Base-by-base conservation (phyloP, 92 coral and sea anemone species). In the Metridium senile region DNA sequence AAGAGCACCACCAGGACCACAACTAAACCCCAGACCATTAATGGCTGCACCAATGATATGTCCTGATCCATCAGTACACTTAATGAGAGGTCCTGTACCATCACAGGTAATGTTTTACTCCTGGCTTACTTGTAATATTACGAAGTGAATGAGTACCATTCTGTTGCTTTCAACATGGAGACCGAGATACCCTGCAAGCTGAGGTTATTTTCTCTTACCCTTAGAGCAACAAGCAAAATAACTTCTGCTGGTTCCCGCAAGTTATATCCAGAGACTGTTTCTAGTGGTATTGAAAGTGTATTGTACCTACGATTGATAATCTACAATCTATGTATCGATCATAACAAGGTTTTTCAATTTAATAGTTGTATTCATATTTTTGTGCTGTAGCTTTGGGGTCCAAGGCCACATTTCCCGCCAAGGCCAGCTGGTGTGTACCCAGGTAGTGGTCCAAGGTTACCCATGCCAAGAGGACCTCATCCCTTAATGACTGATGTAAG, bases 21-120 rank as follows among this genome's bases (percentile, higher is more conserved):
- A 82, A 20, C 85, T 89, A 90, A 80, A 80, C 0, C 72, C 89
- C 4, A 76, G 88, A 16, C 84, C 88, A 18, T 72, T 84, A 7
- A 84, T 85, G 84, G 81, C 74, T 1, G 26, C 8, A 19, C 59
- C 20, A 53, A 53, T 8, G 21, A 23, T 20, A 8, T 19, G 3
- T 53, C 59, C 59, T 11, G 1, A 23, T 2, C 2, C 65, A 4
- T 26, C 28, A 21, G 26, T 26, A 26, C 27, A 26, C 11, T 9
- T 22, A 11, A 59, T 59, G 31, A 59, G 32, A 59, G 65, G 65
- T 26, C 65, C 65, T 20, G 28, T 19, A 8, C 65, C 65, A 20
- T 19, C 27, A 59, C 13, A 8, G 11, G 27, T 7, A 22, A 59
- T 59, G 59, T 8, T 3, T n/a, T n/a, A n/a, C n/a, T n/a, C n/a